phyloP scores from a whole-genome alignment of 1,140 invertebrate species.

The Amphibalanus amphitrite region DNA sequence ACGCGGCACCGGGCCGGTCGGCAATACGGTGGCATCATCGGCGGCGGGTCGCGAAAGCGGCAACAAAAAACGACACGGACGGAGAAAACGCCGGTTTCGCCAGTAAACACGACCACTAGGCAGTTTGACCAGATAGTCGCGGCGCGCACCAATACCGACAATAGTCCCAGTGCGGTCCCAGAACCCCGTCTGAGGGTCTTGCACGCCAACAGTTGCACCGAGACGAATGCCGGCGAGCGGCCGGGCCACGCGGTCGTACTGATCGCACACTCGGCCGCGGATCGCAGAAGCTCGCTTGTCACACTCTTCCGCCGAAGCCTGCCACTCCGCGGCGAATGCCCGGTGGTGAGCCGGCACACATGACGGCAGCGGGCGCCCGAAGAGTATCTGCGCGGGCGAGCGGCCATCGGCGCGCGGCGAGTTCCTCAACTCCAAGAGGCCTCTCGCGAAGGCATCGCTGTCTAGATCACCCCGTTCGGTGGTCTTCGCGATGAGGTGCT shows the following conservation, averaged over 20 bases:
- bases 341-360: constrained; percentile 9
- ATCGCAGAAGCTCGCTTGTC: neutral
- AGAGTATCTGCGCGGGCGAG: constrained; percentile 8
- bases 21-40: too few species aligned
- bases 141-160: constrained; percentile 5
- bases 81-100: constrained; percentile 7
- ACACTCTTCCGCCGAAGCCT: constrained; percentile 6
- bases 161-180: constrained; percentile 8
- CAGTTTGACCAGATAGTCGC: constrained; percentile 7
- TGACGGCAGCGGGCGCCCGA: constrained; percentile 5
- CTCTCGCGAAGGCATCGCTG: too few species aligned
- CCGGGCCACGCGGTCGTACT: constrained; percentile 1
- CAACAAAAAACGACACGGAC: neutral
- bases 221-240: neutral
- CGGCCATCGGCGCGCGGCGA: constrained; percentile 8
- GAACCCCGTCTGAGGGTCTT: neutral
- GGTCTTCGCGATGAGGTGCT: too few species aligned
- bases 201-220: constrained; percentile 2
- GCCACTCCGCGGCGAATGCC: constrained; percentile 8
- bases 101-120: constrained; percentile 9
- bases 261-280: constrained; percentile 1
- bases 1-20: too few species aligned
- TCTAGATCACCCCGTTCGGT: too few species aligned
- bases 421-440: neutral
- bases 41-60: too few species aligned